Conservation (phyloP, 2,113 vertebrate species). For the Ciconia boyciana region DNA sequence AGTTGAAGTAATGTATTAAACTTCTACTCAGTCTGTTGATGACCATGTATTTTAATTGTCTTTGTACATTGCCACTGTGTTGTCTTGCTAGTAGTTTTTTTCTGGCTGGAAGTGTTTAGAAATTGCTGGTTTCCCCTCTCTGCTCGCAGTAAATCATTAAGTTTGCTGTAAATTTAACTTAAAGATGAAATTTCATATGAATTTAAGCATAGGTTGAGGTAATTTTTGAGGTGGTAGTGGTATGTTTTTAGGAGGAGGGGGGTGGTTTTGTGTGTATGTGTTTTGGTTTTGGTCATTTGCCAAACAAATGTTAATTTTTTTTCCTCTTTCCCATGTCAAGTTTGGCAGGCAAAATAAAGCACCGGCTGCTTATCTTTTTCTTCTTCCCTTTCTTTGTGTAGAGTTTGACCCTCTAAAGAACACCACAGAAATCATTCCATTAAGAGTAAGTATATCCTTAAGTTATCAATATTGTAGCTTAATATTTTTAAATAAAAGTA, state of each 20-base stretch:
- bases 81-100: background rate
- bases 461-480: background rate
- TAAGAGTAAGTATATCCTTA: background rate
- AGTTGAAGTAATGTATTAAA: background rate
- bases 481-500: background rate
- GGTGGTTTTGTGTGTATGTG: fast-evolving
- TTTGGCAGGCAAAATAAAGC: background rate
- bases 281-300: background rate
- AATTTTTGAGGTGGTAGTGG: background rate
- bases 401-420: background rate
- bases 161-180: background rate
- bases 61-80: background rate
- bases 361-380: fast-evolving
- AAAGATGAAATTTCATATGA: background rate
- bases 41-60: background rate
- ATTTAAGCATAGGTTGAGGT: background rate
- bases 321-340: background rate
- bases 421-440: background rate
- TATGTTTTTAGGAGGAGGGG: fast-evolving
- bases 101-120: background rate
- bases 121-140: background rate
- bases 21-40: background rate
- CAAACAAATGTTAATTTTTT: background rate
- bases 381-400: background rate
- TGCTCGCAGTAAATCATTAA: background rate